phyloP scores from a whole-genome alignment of 35 echinoderm and acorn worm species.

The Amphiura filiformis region DNA sequence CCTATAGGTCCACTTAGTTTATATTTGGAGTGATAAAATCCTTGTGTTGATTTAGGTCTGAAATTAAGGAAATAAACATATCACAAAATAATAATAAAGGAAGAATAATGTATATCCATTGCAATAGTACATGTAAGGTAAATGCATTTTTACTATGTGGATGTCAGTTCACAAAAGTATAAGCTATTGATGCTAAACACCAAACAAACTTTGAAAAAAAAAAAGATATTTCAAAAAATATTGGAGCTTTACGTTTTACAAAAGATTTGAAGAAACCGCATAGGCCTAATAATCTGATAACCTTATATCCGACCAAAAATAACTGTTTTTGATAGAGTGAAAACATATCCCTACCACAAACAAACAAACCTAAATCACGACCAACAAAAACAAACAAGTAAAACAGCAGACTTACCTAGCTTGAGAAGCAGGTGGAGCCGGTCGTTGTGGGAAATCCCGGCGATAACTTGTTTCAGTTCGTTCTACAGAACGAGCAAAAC shows the following conservation, averaged over 20 bases:
- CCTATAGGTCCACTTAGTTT: constrained; percentile 50
- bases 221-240: not conserved
- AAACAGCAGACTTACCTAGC: constrained; percentile 78
- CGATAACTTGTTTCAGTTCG: constrained; percentile 65
- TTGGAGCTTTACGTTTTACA: no score
- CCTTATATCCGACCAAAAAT: no score
- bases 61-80: not conserved
- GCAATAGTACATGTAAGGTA: not conserved
- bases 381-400: no score
- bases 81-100: not conserved
- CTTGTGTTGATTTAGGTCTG: constrained; percentile 72
- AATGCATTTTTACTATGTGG: not conserved
- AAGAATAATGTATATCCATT: not conserved
- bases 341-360: no score
- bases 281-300: no score
- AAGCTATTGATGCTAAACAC: not conserved
- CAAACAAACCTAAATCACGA: no score
- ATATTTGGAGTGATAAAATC: constrained; percentile 39
- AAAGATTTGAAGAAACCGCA: no score
- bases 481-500: constrained; percentile 28
- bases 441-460: constrained; percentile 44
- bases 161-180: not conserved
- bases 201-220: not conserved
- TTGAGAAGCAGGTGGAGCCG: constrained; percentile 10
- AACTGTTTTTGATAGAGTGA: no score